A percentile compares a stretch with the other conserved stretches of the same genome.
Evolutionary conservation across 2,888 invertebrate species (phyloP).

Genomic region (Cheilosia pagana): DNA sequence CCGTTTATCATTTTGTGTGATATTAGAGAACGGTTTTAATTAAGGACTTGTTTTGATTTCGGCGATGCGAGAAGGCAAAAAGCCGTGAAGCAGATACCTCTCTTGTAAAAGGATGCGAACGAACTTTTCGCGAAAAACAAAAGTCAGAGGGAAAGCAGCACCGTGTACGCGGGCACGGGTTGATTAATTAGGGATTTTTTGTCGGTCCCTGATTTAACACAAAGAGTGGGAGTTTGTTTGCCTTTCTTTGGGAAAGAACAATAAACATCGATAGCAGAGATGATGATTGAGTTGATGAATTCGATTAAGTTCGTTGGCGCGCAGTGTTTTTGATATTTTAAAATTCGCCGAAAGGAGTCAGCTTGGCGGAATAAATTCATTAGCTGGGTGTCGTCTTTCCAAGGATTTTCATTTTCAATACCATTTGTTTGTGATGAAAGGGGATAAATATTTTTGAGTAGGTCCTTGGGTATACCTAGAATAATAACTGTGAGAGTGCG

Average conservation of each 20-base stretch:
- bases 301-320: constrained; percentile 46
- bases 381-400: constrained; percentile 34
- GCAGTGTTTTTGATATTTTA: constrained; percentile 31
- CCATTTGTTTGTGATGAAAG: too few species aligned
- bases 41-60: constrained; percentile 55
- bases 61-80: not conserved
- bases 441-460: constrained; percentile 5
- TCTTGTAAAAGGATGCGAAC: constrained; percentile 35
- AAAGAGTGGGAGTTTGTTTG: not conserved
- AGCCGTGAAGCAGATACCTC: constrained; percentile 2
- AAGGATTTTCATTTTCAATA: constrained; percentile 27
- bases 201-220: constrained; percentile 34
- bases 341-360: constrained; percentile 13
- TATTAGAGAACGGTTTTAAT: constrained; percentile 63
- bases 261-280: constrained; percentile 67
- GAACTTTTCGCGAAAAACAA: constrained; percentile 11
- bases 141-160: constrained; percentile 16
- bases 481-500: constrained; percentile 4
- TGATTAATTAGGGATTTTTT: constrained; percentile 61
- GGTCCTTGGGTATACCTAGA: not conserved
- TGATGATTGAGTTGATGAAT: constrained; percentile 68
- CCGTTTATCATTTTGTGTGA: constrained; percentile 69
- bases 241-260: constrained; percentile 28
- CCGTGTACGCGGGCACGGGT: constrained; percentile 33
- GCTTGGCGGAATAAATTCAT: constrained; percentile 37